Evolutionary conservation across 1,140 invertebrate species (phyloP), one percentile per base, ranked within the genome.

Genomic region (Papilio glaucus): DNA sequence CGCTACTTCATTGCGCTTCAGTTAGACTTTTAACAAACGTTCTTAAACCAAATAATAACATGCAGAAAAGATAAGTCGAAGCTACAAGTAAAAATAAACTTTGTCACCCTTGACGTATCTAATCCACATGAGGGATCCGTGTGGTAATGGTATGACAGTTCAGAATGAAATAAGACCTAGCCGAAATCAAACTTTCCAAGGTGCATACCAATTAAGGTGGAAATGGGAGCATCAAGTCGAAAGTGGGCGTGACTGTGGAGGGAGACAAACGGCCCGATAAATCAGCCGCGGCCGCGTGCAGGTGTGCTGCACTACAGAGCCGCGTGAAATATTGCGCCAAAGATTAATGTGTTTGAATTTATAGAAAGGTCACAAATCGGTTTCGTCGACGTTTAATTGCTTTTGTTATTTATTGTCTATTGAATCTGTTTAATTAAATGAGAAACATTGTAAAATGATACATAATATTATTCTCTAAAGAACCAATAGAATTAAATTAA

Each of bases 211-310:
- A 57, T 57, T 57, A 57, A 21, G 49, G 49, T 57, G 49, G 21
- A 21, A 57, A 24, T 26, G 21, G 49, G 49, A 57, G 49, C 49
- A 12, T 57, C 49, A 15, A 57, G 49, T 57, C 49, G 49, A 18
- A 9, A 24, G 21, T 57, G 69, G 77, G 74, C 71, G 53, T 63
- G 76, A 76, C 71, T 72, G 74, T 77, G 72, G 71, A 24, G 72
- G 38, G 71, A 77, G 74, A 86, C 83, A 84, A 86, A 87, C 80
- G 85, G 79, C 72, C 45, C 72, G 49, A 87, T 87, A 88, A 88
- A 85, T 88, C 86, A 88, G 76, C 72, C 72, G 77, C 78, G 72
- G 76, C 83, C 80, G 75, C 80, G 45, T 88, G 86, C 86, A 88
- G 86, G 86, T 88, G 86, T 88, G 86, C 80, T 85, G 74, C 84